These are phyloP conservation scores for Notospermus geniculatus DNA, from an alignment of 1,140 invertebrate genomes.

Conservation along the genomic window DNA sequence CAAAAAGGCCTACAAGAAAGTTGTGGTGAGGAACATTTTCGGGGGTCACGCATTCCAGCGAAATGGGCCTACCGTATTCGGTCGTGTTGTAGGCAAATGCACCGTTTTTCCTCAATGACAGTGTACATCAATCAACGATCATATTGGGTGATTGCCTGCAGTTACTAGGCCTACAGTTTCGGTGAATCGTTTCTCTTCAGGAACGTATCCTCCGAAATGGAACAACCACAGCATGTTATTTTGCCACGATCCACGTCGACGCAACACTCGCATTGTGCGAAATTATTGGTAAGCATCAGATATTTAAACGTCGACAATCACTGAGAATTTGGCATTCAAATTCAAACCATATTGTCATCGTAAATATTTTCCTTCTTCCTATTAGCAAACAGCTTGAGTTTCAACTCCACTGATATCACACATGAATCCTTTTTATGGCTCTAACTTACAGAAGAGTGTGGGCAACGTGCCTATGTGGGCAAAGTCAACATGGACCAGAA, in stretches of 20 bases:
- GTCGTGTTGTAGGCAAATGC: not conserved
- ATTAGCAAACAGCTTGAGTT: no score
- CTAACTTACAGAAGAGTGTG: conserved; percentile 58
- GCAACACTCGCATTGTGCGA: conserved; percentile 72
- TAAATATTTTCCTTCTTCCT: no score
- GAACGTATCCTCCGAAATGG: conserved; percentile 70
- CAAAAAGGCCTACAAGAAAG: conserved; percentile 67
- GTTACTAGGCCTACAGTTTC: no score
- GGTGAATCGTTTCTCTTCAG: conserved; percentile 54
- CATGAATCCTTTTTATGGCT: no score
- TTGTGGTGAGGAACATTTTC: conserved; percentile 64
- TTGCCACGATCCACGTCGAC: conserved; percentile 74
- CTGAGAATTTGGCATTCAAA: not conserved
- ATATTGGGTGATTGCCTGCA: no score
- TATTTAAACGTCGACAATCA: not conserved
- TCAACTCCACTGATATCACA: no score
- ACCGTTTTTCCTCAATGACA: not conserved
- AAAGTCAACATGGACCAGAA: conserved; percentile 83
- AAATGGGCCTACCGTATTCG: no score
- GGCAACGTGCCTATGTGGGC: conserved; percentile 82
- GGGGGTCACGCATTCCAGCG: no score
- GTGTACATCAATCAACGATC: conserved; percentile 3
- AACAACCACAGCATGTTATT: conserved; percentile 86
- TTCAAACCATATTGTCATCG: no score
- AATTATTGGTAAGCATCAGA: conserved; percentile 41